Conservation (phyloP, 2,113 vertebrate genomes). For the Pterocles orientalis region DNA sequence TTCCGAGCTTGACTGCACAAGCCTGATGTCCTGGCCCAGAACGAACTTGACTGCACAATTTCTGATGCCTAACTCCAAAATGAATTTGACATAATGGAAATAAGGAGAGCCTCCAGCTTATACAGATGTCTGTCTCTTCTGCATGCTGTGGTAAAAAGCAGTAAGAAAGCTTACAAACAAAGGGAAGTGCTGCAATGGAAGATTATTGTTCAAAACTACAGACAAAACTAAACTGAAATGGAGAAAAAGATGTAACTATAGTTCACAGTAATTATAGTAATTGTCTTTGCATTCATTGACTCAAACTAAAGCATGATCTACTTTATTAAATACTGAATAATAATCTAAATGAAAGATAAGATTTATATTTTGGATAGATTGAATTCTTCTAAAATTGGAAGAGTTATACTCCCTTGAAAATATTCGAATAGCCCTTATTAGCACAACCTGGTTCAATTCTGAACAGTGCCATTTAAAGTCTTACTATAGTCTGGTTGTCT, state of each 20-base stretch:
- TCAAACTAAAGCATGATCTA: neutral
- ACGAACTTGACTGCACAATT: slow-evolving; percentile 54
- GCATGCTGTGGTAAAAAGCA: neutral
- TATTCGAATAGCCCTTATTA: neutral
- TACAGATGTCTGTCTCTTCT: neutral
- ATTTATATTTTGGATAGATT: neutral
- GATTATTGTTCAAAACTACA: neutral
- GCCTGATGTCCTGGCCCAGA: slow-evolving; percentile 3
- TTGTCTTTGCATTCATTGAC: neutral
- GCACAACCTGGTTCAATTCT: neutral
- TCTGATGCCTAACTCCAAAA: slow-evolving; percentile 37
- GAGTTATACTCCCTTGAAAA: neutral
- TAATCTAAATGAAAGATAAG: neutral
- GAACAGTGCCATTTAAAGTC: neutral
- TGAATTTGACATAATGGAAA: slow-evolving; percentile 64
- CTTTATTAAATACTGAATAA: neutral
- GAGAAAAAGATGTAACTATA: neutral
- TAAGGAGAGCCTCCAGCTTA: slow-evolving; percentile 59
- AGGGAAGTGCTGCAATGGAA: neutral
- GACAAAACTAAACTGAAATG: neutral
- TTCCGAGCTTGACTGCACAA: slow-evolving; percentile 28
- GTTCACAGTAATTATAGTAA: neutral
- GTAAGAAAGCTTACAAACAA: neutral
- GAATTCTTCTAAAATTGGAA: neutral
- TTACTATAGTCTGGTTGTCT: neutral